Evolutionary conservation across 2,888 invertebrate species (phyloP).

Genomic region (Halocaridina rubra): DNA sequence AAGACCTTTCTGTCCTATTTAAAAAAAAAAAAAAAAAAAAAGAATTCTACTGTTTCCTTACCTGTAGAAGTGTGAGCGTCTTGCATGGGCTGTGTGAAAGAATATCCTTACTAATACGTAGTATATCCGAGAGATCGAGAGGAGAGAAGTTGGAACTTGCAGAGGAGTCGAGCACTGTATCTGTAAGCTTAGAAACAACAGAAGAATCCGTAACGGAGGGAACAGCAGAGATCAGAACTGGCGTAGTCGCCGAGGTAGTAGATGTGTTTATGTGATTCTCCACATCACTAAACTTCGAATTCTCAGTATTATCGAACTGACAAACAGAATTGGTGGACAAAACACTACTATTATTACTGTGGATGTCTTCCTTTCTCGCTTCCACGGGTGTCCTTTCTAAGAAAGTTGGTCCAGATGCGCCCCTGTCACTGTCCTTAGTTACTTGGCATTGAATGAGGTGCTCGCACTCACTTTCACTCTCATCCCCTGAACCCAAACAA

Average conservation of each 20-base stretch:
- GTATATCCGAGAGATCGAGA: constrained; percentile 36
- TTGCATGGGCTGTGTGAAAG: constrained; percentile 31
- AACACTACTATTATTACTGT: background rate
- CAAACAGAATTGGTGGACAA: background rate
- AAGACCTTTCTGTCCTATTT: no score
- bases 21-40: no score
- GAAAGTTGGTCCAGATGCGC: no score
- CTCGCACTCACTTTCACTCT: no score
- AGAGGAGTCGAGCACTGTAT: background rate
- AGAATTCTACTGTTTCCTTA: no score
- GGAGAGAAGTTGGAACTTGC: no score
- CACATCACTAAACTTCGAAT: constrained; percentile 35
- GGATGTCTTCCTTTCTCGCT: background rate
- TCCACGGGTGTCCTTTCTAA: background rate
- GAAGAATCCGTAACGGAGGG: background rate
- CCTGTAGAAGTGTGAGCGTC: constrained; percentile 43
- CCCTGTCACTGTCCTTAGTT: no score
- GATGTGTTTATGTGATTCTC: constrained; percentile 17
- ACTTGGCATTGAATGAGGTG: no score
- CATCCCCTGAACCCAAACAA: no score
- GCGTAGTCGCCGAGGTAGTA: background rate
- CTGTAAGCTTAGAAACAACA: background rate
- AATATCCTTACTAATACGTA: constrained; percentile 44
- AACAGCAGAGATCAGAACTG: background rate
- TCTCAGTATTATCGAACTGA: constrained; percentile 34